Conservation (phyloP, 2,113 vertebrate species). For the Eira barbara region DNA sequence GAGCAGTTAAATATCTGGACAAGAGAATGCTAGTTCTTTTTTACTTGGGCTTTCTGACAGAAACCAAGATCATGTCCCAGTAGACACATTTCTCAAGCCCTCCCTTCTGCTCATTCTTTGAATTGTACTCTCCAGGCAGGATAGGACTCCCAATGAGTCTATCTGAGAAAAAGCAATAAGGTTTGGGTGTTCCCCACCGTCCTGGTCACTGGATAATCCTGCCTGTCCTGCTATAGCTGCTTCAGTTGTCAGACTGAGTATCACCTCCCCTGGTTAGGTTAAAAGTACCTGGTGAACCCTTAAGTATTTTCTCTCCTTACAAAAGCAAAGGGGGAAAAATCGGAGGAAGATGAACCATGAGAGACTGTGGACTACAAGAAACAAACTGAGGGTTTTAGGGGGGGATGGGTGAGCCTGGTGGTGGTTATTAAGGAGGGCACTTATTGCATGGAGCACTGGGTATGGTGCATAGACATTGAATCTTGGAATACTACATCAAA, state of each 20-base stretch:
- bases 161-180: neutral
- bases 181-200: neutral
- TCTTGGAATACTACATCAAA: too few relatives aligned
- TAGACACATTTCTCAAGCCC: neutral
- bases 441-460: too few relatives aligned
- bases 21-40: neutral
- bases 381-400: too few relatives aligned
- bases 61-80: too few relatives aligned
- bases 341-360: too few relatives aligned
- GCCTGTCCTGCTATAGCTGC: neutral
- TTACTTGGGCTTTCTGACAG: neutral
- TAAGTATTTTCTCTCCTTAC: neutral
- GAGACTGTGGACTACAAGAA: too few relatives aligned
- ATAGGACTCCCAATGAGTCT: too few relatives aligned
- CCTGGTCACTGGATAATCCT: neutral
- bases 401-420: too few relatives aligned
- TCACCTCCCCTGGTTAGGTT: neutral
- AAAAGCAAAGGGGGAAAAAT: too few relatives aligned
- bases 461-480: too few relatives aligned
- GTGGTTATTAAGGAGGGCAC: too few relatives aligned
- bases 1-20: neutral
- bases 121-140: neutral
- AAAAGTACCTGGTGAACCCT: neutral
- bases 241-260: rapidly evolving
- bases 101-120: neutral